Evolutionary conservation across 2,113 vertebrate genomes (phyloP).

Genomic region (Setophaga petechia): DNA sequence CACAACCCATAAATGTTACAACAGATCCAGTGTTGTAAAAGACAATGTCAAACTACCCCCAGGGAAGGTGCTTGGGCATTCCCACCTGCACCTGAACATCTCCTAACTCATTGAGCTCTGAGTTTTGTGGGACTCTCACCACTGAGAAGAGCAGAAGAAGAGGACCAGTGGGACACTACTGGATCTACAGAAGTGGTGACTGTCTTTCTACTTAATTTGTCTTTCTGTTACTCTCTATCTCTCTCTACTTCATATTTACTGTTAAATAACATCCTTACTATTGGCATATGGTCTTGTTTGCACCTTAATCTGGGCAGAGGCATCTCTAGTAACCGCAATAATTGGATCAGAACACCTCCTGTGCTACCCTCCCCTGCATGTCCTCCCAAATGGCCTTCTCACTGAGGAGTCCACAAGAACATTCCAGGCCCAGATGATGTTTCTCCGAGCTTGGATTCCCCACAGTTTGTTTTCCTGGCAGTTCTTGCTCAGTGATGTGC

Average conservation of each 20-base stretch:
- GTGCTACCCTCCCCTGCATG: neutral
- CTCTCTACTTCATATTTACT: neutral
- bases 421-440: neutral
- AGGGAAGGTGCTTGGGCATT: neutral
- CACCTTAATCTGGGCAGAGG: neutral
- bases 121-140: neutral
- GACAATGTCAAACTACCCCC: too few species aligned
- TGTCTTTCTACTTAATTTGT: neutral
- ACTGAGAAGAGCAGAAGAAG: neutral
- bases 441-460: neutral
- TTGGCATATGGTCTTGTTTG: neutral
- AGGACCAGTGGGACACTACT: neutral
- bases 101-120: neutral
- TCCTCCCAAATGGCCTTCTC: neutral
- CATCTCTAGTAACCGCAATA: accelerated
- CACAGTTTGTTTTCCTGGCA: neutral
- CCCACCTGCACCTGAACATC: neutral
- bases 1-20: neutral
- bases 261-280: neutral
- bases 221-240: neutral
- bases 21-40: neutral
- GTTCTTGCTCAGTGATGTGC: neutral
- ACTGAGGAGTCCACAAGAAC: neutral
- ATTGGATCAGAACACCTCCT: neutral
- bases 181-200: neutral